Evolutionary conservation across 2,113 vertebrate species (phyloP), one percentile per base, ranked within the genome.

Genomic region (Lynx canadensis): DNA sequence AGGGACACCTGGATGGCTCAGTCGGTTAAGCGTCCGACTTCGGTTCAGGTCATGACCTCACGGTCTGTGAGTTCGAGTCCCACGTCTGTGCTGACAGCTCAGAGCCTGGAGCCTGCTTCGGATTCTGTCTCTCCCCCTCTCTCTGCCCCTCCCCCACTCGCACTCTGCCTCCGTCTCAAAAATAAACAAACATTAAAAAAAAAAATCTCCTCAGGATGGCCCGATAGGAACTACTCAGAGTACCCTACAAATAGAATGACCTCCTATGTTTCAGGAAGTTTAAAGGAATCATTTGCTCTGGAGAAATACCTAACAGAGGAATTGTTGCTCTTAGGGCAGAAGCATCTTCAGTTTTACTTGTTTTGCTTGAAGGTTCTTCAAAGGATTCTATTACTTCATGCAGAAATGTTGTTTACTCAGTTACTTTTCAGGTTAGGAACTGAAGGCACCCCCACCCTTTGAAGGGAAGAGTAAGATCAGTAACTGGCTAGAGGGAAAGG

Each of bases 321-420:
- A 73, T 2, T 27, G 29, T 18, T 87, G 23, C 31, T 89, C 41
- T 31, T 68, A 83, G 41, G 29, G 9, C 12, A 10, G 8, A 78
- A 88, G n/a, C 25, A 31, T 52, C 36, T 71, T 79, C 68, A 85
- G 36, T 38, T 89, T 48, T 52, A 71, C 57, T 38, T 18, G 60
- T 95, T 93, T 89, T 87, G 11, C 93, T 63, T 71, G 68, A 85
- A 10, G 18, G 63, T 25, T 96, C 89, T 92, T 83, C 4, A 94
- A 94, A 89, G 21, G 27, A 8, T 65, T 74, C 3, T 31, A 31
- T 38, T 14, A 21, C 16, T 69, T 41, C 66, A 41, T 68, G 10
- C 14, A 45, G 45, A 45, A 45, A 45, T 45, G 45, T 45, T 19
- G 68, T 45, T 81, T 74, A 71, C 4, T 52, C 27, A 68, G 12